Evolutionary conservation across 2,888 invertebrate species (phyloP).

Genomic region (Drosophila percnosoma): DNA sequence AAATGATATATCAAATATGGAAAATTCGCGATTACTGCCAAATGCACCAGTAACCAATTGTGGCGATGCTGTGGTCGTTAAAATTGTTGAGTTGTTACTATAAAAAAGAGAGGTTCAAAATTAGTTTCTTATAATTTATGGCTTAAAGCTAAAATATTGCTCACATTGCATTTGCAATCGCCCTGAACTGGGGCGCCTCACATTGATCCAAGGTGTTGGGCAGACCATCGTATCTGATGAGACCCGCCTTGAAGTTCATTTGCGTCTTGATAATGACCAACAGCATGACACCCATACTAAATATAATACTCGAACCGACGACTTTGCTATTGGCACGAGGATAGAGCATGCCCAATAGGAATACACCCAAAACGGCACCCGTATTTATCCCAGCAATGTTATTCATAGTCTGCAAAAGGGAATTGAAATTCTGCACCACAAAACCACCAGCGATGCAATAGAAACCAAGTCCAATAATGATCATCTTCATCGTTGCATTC

Average conservation of each 20-base stretch:
- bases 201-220: conserved; percentile 79
- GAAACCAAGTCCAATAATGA: conserved; percentile 85
- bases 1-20: conserved; percentile 87
- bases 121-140: background rate
- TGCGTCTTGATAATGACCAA: conserved; percentile 79
- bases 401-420: conserved; percentile 85
- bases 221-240: conserved; percentile 72
- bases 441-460: conserved; percentile 87
- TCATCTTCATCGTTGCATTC: conserved; percentile 85
- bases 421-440: conserved; percentile 85
- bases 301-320: conserved; percentile 72
- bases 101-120: background rate
- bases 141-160: conserved; percentile 2
- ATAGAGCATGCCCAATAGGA: conserved; percentile 89
- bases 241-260: conserved; percentile 66
- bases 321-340: conserved; percentile 87
- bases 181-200: conserved; percentile 56
- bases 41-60: conserved; percentile 55
- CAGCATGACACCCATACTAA: conserved; percentile 73
- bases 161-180: conserved; percentile 66
- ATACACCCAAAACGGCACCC: conserved; percentile 89
- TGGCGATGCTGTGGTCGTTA: conserved; percentile 5
- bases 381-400: conserved; percentile 86
- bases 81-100: conserved; percentile 37
- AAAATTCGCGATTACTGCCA: conserved; percentile 79